Base-by-base conservation (phyloP, 2,888 invertebrate genomes). In the Drosophila cognata region DNA sequence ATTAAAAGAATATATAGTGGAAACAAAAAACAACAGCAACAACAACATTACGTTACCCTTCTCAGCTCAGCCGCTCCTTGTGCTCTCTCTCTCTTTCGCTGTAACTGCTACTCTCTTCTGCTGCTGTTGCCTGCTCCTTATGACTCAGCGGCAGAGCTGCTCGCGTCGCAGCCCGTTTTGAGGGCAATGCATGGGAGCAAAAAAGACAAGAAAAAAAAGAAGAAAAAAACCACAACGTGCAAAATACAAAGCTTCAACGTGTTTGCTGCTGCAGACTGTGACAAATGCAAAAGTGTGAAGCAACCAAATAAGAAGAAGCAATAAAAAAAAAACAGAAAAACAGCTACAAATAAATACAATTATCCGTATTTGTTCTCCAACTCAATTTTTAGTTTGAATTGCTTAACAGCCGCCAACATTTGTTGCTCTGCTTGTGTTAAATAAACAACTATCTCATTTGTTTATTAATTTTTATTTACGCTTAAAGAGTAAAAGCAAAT, bases 401-500 rank as follows among this genome's bases (percentile, higher is more conserved):
- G 31, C 38, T 66, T 65, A 70, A 73, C 83, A 81, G 74, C 69
- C 74, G 84, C 63, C 53, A 60, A 60, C 83, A 87, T 87, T 77
- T 88, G 74, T 57, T 76, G 48, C 55, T 43, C n/a, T 57, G 48
- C 50, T 52, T 70, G 56, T 68, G 50, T 77, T 72, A 71, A 84
- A 64, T 81, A 90, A 86, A 90, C 84, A 90, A 74, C 66, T 76
- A 73, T 53, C 64, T 88, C 79, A 85, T 82, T 89, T 90, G 90
- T 88, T 84, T 89, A 88, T 89, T 74, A 77, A 82, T 73, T 74
- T 74, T 68, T 74, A 82, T 86, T 79, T 68, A 67, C 60, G 25
- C 33, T 25, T 41, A 41, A 55, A 62, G 63, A 50, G 46, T 51
- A 72, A 71, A 72, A 52, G 48, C 41, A 66, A 51, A 52, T 41